A percentile compares a stretch with the other conserved stretches of the same genome.
These are phyloP conservation scores for Apodemus speciosus DNA, from an alignment of 2,113 vertebrate genomes.

Conservation along the genomic window DNA sequence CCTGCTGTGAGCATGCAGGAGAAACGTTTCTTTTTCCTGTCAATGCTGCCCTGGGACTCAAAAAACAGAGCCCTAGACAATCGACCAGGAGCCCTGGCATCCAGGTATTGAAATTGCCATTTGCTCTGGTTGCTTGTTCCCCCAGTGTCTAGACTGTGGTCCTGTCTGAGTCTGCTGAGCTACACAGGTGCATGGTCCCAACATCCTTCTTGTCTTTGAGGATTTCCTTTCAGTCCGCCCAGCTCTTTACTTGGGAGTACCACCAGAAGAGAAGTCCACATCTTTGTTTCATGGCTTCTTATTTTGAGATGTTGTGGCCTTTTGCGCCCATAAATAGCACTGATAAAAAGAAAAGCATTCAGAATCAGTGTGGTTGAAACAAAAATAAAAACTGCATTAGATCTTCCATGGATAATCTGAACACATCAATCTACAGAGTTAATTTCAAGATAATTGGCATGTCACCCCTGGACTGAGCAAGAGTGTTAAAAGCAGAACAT, in stretches of 20 bases:
- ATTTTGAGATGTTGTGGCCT: not conserved
- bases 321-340: not conserved
- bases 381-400: no score
- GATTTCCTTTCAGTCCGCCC: not conserved
- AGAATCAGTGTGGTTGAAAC: not conserved
- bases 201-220: not conserved
- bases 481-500: no score
- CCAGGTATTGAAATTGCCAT: not conserved
- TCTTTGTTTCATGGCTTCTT: not conserved
- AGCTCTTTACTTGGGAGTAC: not conserved
- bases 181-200: not conserved
- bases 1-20: not conserved
- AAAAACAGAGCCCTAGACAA: not conserved
- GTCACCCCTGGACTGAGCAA: not conserved
- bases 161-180: not conserved
- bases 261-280: not conserved
- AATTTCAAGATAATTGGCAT: not conserved
- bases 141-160: not conserved
- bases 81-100: not conserved
- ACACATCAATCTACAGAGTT: not conserved
- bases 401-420: not conserved
- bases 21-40: not conserved
- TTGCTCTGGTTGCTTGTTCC: not conserved
- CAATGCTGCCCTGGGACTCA: not conserved
- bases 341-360: not conserved